These are phyloP conservation scores for Oxyteleia sp. DNA, from an alignment of 2,888 invertebrate species.

Conservation along the genomic window DNA sequence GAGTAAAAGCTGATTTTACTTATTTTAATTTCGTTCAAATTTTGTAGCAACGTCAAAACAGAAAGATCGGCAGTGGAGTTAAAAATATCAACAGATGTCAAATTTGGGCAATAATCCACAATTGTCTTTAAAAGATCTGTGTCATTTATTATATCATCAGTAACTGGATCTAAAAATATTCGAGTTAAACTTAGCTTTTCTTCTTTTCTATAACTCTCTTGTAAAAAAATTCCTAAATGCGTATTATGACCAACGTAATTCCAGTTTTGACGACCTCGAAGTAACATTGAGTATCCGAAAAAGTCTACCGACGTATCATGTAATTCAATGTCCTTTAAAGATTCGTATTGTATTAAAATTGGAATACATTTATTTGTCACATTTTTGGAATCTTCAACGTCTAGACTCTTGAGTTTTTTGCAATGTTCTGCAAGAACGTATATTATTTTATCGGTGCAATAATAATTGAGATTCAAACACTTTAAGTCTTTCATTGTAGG, in stretches of 20 bases:
- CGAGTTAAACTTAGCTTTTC: neutral
- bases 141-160: too few species aligned
- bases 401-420: neutral
- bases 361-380: conserved; percentile 4
- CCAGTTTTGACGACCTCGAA: neutral
- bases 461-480: neutral
- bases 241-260: neutral
- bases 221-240: neutral
- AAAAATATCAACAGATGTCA: too few species aligned
- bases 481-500: neutral
- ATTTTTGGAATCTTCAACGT: neutral
- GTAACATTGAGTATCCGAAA: neutral
- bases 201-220: too few species aligned
- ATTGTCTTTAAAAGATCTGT: too few species aligned
- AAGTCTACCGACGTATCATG: neutral
- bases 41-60: too few species aligned
- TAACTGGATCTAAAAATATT: neutral
- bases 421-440: neutral
- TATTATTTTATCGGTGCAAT: conserved; percentile 18
- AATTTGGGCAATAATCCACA: too few species aligned
- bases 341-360: neutral
- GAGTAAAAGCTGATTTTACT: too few species aligned
- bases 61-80: too few species aligned
- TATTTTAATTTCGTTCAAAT: too few species aligned
- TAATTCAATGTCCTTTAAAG: neutral